Evolutionary conservation across 2,888 invertebrate species (phyloP), one percentile per base, ranked within the genome.

Genomic region (Hydroisotoma schaefferi): DNA sequence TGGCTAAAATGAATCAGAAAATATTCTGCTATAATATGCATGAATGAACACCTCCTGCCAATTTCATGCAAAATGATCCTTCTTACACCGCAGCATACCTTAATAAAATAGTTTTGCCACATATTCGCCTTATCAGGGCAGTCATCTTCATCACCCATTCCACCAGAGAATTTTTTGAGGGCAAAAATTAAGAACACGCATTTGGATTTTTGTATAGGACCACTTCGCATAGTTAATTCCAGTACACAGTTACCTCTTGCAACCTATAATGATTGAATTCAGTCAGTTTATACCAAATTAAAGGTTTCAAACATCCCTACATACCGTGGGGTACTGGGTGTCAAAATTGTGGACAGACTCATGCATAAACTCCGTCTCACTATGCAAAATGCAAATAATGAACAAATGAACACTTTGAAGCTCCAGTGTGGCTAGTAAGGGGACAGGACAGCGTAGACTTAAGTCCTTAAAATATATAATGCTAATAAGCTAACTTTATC

Each of bases 131-230:
- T 74, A 23, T 75, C 74, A 58, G 72, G 65, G 44, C 75, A 74
- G 54, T 74, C 69, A 54, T 78, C 78, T 67, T 79, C 79, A 73
- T 79, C 79, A 2, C 78, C 78, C 55, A 78, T 73, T 2, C 79
- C 78, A 18, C 79, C 79, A 2, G 78, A 78, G 65, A 79, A 79
- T 67, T 79, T 79, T 57, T 76, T 76, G 61, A 79, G 72, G 0
- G 77, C 79, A 69, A 77, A 77, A 3, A 78, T 71, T 2, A 77
- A 71, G 57, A 71, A 70, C 27, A 65, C 23, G 73, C 61, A 73
- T 63, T 4, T 67, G 0, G 28, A 49, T n/a, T 28, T 27, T 55
- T 28, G 73, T 69, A 27, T 54, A n/a, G 61, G 68, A n/a, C 43
- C 49, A 18, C 59, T 58, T n/a, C 56, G 22, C 15, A 52, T 38